phyloP scores from a whole-genome alignment of 2,797 vertebrate genomes.

The Onychomys torridus region DNA sequence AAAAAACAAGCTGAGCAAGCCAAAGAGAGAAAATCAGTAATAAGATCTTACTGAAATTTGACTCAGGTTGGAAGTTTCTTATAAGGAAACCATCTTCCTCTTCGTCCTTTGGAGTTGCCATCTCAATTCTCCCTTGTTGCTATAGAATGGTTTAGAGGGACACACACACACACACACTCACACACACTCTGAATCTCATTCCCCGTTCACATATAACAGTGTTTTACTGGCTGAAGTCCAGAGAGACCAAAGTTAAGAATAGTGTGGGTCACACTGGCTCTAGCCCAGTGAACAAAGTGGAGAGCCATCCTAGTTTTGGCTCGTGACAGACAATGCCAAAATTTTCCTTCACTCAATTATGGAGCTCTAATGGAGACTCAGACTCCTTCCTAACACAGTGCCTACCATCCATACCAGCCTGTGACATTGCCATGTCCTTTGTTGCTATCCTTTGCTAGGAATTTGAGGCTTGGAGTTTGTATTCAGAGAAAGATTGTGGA shows the following conservation, averaged over 20 bases:
- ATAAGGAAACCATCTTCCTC: constrained; percentile 40
- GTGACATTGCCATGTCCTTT: not conserved
- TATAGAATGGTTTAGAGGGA: constrained; percentile 37
- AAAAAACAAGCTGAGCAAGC: not conserved
- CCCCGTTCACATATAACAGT: not conserved
- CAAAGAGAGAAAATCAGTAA: not conserved
- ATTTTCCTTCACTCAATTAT: not conserved
- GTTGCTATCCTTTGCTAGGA: not conserved
- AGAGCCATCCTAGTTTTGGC: not conserved
- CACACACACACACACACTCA: no score
- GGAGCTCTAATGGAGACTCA: not conserved
- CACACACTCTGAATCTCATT: not conserved
- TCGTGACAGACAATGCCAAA: not conserved
- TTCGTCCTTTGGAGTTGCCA: constrained; percentile 19
- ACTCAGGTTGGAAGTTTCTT: constrained; percentile 57
- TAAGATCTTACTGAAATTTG: constrained; percentile 44
- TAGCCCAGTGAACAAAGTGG: not conserved
- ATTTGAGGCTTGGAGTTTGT: constrained; percentile 1
- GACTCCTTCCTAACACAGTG: not conserved
- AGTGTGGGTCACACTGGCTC: not conserved
- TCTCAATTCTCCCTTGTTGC: constrained; percentile 60
- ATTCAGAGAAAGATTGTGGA: not conserved
- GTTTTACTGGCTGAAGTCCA: constrained; percentile 46
- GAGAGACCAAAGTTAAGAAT: constrained; percentile 20
- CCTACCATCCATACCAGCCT: not conserved